A percentile compares a stretch with the other conserved stretches of the same genome.
These are phyloP conservation scores for Grus americana DNA, from an alignment of 2,113 vertebrate genomes.

Conservation along the genomic window DNA sequence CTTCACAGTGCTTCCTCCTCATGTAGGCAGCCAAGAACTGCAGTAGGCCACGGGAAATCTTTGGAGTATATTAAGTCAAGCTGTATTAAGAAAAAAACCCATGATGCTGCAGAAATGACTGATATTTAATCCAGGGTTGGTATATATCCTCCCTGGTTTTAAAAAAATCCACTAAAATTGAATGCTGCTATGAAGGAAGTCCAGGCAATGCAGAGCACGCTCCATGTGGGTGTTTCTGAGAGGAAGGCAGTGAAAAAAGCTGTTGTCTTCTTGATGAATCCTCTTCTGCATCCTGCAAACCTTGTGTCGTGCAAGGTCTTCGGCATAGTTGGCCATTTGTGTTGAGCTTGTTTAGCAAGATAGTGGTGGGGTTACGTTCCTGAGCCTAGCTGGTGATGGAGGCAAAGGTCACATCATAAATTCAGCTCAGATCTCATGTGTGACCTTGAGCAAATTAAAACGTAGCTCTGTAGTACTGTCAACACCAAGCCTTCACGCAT, in stretches of 20 bases:
- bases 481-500: neutral
- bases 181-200: neutral
- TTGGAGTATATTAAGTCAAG: neutral
- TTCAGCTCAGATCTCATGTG: neutral
- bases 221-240: neutral
- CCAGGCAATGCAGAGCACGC: neutral
- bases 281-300: neutral
- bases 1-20: too few species aligned
- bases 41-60: neutral
- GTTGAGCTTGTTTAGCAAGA: neutral
- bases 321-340: neutral
- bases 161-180: neutral
- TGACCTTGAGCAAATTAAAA: neutral
- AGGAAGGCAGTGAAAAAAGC: neutral
- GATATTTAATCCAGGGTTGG: neutral
- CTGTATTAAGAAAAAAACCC: neutral
- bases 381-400: neutral
- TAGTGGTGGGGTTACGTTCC: neutral
- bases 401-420: neutral
- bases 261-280: neutral
- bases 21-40: too few species aligned
- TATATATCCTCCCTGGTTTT: neutral
- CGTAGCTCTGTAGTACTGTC: neutral
- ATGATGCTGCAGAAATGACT: neutral
- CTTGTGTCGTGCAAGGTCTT: neutral